A percentile compares a stretch with the other conserved stretches of the same genome.
phyloP scores from a whole-genome alignment of 2,113 vertebrate species.

The Octodon degus region DNA sequence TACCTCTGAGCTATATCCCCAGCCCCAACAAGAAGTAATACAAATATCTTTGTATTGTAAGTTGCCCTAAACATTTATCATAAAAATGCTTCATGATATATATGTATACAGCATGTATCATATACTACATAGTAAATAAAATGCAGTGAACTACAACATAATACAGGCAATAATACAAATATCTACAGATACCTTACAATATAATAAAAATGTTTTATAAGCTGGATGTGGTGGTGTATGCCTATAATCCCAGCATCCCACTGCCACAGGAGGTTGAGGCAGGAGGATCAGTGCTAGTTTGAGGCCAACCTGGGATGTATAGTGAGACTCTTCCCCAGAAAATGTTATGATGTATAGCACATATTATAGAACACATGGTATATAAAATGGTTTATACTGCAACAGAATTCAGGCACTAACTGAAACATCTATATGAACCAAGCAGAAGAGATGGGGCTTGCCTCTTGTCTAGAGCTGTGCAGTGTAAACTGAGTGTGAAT shows the following conservation, averaged over 20 bases:
- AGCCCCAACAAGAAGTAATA: too few species aligned
- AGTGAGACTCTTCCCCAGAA: background rate
- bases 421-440: background rate
- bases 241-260: background rate
- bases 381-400: background rate
- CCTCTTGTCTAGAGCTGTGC: background rate
- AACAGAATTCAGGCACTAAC: background rate
- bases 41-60: too few species aligned
- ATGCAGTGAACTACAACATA: background rate
- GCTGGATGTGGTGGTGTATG: background rate
- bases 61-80: too few species aligned
- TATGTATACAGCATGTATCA: background rate
- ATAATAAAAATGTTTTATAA: background rate
- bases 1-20: too few species aligned
- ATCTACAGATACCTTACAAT: background rate
- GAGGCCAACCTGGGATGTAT: background rate
- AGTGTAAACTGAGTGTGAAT: background rate
- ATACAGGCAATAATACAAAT: background rate
- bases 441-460: background rate
- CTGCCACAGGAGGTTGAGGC: background rate
- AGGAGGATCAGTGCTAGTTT: background rate
- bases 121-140: background rate
- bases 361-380: background rate
- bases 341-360: background rate
- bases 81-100: background rate